These are phyloP conservation scores for Fistularia commersonii DNA, from an alignment of 2,797 vertebrate genomes.

Conservation along the genomic window DNA sequence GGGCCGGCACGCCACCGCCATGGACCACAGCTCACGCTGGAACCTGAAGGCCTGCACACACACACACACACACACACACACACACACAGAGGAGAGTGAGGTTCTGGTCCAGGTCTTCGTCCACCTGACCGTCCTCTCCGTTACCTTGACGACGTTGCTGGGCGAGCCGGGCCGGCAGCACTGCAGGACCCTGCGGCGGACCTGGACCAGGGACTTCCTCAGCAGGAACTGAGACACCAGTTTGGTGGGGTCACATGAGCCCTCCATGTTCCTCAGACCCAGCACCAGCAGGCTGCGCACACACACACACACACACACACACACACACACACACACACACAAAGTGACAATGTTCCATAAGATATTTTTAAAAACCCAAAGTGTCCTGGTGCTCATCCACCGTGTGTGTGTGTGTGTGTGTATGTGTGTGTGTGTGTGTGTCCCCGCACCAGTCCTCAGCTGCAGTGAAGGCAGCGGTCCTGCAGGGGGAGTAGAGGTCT, in stretches of 20 bases:
- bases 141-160: no score
- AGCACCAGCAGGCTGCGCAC: constrained; percentile 53
- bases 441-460: constrained; percentile 66
- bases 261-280: constrained; percentile 74
- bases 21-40: constrained; percentile 69
- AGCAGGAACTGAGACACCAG: constrained; percentile 90
- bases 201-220: no score
- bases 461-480: no score
- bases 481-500: constrained; percentile 65
- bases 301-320: constrained; percentile 37
- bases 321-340: neutral
- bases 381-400: no score
- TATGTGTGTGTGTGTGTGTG: constrained; percentile 69
- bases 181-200: no score
- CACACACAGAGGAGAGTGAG: neutral
- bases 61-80: neutral
- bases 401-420: neutral
- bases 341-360: no score
- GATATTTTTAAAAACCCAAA: no score
- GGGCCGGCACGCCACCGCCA: constrained; percentile 76
- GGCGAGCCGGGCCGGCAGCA: no score
- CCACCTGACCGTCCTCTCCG: no score
- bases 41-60: constrained; percentile 65
- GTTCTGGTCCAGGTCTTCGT: neutral
- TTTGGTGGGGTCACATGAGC: constrained; percentile 81